phyloP scores from a whole-genome alignment of 2,888 invertebrate genomes.

The Apoderus coryli region DNA sequence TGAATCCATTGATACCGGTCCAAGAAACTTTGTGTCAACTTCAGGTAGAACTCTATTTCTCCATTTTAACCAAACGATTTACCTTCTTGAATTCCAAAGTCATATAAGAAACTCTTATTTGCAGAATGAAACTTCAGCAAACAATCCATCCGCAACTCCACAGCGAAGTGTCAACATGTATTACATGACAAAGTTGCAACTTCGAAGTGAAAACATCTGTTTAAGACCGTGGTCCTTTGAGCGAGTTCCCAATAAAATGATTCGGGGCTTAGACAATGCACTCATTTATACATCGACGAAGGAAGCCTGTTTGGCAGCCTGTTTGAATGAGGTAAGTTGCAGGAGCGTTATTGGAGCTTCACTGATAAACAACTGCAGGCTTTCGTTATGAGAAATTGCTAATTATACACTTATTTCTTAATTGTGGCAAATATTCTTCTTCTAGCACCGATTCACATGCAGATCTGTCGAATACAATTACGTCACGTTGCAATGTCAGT shows the following conservation, averaged over 20 bases:
- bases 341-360: too few relatives aligned
- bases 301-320: conserved; percentile 85
- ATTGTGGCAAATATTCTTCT: too few relatives aligned
- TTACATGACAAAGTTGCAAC: conserved; percentile 86
- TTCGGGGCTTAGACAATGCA: conserved; percentile 79
- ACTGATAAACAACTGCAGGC: too few relatives aligned
- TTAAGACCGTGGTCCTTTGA: conserved; percentile 88
- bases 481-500: conserved; percentile 78
- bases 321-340: conserved; percentile 65
- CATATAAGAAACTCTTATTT: too few relatives aligned
- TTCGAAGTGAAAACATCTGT: conserved; percentile 84
- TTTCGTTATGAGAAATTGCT: too few relatives aligned
- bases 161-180: conserved; percentile 81
- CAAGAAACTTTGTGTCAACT: conserved; percentile 34
- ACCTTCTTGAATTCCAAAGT: too few relatives aligned
- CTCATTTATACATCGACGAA: conserved; percentile 88
- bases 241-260: conserved; percentile 82
- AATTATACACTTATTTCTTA: too few relatives aligned
- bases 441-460: conserved; percentile 75
- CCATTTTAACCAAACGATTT: too few relatives aligned
- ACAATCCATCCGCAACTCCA: conserved; percentile 73
- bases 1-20: conserved; percentile 81
- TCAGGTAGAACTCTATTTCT: too few relatives aligned
- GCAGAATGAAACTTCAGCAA: conserved; percentile 84
- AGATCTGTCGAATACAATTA: conserved; percentile 90